A percentile compares a stretch with the other conserved stretches of the same genome.
Conservation (phyloP, 2,113 vertebrate species). For the Neodontobutis hainanensis region DNA sequence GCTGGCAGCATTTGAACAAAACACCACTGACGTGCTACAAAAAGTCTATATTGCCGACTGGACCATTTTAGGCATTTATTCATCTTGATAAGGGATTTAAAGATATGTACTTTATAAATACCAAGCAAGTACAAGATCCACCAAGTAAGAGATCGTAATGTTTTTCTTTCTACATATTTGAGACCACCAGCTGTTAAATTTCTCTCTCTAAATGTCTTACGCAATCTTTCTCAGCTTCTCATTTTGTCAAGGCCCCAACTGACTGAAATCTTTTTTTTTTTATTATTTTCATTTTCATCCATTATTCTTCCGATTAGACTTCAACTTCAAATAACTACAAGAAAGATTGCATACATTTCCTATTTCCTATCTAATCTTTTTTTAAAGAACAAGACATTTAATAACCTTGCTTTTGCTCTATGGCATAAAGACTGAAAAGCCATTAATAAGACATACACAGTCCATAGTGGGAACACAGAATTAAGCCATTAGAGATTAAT, state of each 20-base stretch:
- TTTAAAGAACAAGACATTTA: conserved; percentile 31
- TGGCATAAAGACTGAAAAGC: conserved; percentile 63
- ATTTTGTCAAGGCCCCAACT: conserved; percentile 38
- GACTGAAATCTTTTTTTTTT: conserved; percentile 36
- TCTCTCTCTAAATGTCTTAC: conserved; percentile 33
- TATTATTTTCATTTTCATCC: conserved; percentile 51
- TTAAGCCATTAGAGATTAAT: conserved; percentile 73
- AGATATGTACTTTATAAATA: too few relatives aligned
- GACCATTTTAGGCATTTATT: neutral
- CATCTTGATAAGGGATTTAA: neutral
- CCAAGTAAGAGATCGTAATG: neutral
- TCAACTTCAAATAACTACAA: conserved; percentile 50
- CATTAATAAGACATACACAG: conserved; percentile 68
- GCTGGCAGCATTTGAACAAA: conserved; percentile 1
- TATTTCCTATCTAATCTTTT: conserved; percentile 35
- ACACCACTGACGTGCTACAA: neutral
- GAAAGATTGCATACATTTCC: conserved; percentile 32
- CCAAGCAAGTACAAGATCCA: too few relatives aligned
- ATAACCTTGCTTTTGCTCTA: conserved; percentile 46
- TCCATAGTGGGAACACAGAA: conserved; percentile 59
- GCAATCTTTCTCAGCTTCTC: conserved; percentile 36
- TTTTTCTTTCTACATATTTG: neutral
- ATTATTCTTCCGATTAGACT: conserved; percentile 30
- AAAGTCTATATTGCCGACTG: neutral
- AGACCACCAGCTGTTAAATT: neutral